Percentiles rank a stretch among this genome's conserved stretches.
Conservation (phyloP, 2,888 invertebrate species). For the Buathra laborator region DNA sequence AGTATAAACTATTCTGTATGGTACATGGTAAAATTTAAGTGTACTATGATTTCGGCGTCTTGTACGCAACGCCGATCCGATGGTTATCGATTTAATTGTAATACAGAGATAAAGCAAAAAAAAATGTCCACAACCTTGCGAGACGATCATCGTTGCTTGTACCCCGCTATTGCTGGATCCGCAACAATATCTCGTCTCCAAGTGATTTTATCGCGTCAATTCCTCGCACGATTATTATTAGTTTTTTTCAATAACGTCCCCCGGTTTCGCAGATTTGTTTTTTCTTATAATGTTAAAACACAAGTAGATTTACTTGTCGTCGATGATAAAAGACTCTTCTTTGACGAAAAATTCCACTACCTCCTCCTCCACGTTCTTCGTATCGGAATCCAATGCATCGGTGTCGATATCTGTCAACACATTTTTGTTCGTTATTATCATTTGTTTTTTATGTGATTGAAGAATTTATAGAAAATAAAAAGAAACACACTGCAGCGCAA, state of each 20-base stretch:
- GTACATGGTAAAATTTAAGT: slow-evolving; percentile 84
- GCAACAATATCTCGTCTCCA: slow-evolving; percentile 50
- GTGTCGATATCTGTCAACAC: slow-evolving; percentile 93
- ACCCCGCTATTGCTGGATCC: slow-evolving; percentile 63
- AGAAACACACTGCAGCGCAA: slow-evolving; percentile 93
- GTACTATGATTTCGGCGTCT: slow-evolving; percentile 77
- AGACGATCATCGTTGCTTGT: slow-evolving; percentile 71
- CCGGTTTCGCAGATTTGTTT: slow-evolving; percentile 29
- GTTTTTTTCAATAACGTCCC: slow-evolving; percentile 14
- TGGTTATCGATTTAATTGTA: slow-evolving; percentile 68
- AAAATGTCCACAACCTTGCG: slow-evolving; percentile 72
- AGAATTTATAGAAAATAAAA: background rate
- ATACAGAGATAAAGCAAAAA: slow-evolving; percentile 72
- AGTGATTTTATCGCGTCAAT: slow-evolving; percentile 42
- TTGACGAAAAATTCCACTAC: slow-evolving; percentile 99
- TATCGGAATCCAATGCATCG: slow-evolving; percentile 95
- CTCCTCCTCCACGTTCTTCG: slow-evolving; percentile 96
- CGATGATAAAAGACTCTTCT: slow-evolving; percentile 94
- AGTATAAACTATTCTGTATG: slow-evolving; percentile 82
- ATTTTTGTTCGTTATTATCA: slow-evolving; percentile 14
- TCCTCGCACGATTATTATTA: slow-evolving; percentile 32
- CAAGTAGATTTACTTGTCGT: slow-evolving; percentile 86
- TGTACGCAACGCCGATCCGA: slow-evolving; percentile 68
- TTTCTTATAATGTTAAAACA: slow-evolving; percentile 60
- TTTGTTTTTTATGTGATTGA: background rate